Percentiles rank a stretch among this genome's conserved stretches.
These are phyloP conservation scores for Scaptomyza pallida DNA, from an alignment of 1,140 invertebrate genomes.

Conservation along the genomic window DNA sequence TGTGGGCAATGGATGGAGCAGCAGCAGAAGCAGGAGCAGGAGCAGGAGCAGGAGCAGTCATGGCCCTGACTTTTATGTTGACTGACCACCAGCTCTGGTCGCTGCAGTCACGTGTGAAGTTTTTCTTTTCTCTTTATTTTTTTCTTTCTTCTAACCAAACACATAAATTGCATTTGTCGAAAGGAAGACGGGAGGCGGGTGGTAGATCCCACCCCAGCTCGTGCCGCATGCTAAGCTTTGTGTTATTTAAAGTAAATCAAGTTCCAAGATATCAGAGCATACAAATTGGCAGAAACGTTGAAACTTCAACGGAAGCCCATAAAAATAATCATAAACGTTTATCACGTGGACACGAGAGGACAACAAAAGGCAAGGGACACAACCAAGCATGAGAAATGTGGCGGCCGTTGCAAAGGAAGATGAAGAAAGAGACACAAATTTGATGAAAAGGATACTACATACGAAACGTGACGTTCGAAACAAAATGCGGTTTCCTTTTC, in stretches of 20 bases:
- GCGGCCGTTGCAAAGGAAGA: neutral
- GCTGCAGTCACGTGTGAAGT: constrained; percentile 74
- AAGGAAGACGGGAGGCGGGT: constrained; percentile 2
- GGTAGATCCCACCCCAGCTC: neutral
- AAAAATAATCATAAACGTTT: constrained; percentile 82
- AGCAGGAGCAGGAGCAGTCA: neutral
- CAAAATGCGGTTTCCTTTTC: neutral
- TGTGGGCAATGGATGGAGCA: constrained; percentile 41
- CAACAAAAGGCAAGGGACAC: constrained; percentile 31
- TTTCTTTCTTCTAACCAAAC: constrained; percentile 23
- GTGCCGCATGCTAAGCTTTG: constrained; percentile 8
- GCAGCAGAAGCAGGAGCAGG: neutral
- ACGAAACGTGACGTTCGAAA: constrained; percentile 57
- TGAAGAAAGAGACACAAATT: constrained; percentile 27
- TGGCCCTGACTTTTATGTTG: constrained; percentile 26
- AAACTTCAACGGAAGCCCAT: constrained; percentile 59
- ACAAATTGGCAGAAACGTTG: constrained; percentile 70
- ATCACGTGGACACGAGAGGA: constrained; percentile 62
- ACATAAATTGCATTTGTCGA: constrained; percentile 72
- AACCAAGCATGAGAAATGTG: constrained; percentile 2
- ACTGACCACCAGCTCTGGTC: constrained; percentile 30
- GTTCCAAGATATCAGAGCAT: constrained; percentile 63
- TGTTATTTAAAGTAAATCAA: constrained; percentile 80
- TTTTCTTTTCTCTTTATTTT: constrained; percentile 31
- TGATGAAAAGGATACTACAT: constrained; percentile 70